These are phyloP conservation scores for Philypnodon macrostomus DNA, from an alignment of 2,797 vertebrate species.

Conservation along the genomic window DNA sequence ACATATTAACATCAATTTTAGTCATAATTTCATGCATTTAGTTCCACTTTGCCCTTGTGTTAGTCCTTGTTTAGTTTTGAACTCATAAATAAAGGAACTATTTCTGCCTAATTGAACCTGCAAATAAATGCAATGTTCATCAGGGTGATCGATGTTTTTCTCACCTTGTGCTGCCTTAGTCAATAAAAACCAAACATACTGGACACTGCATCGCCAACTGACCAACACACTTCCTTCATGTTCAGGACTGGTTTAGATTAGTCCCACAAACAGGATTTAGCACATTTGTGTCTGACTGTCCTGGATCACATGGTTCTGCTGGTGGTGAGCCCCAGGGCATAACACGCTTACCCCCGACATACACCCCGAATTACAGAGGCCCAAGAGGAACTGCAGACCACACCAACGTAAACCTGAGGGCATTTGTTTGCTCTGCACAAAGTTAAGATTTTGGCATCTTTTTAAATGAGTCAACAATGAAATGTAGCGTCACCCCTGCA, in stretches of 20 bases:
- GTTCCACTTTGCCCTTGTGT: too few species aligned
- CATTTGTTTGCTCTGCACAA: constrained; percentile 69
- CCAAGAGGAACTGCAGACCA: constrained; percentile 70
- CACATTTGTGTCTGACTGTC: constrained; percentile 64
- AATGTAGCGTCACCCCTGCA: constrained; percentile 55
- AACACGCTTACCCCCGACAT: constrained; percentile 73
- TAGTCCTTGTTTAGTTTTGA: too few species aligned
- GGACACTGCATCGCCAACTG: constrained; percentile 18
- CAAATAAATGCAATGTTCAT: too few species aligned
- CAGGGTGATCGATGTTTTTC: too few species aligned
- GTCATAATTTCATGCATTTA: too few species aligned
- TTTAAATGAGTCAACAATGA: constrained; percentile 76
- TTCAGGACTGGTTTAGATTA: constrained; percentile 64
- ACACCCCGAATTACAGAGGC: constrained; percentile 59
- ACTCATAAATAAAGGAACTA: too few species aligned
- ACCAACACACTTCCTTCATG: constrained; percentile 26
- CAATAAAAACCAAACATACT: too few species aligned
- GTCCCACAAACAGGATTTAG: constrained; percentile 75
- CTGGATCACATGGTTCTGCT: constrained; percentile 58
- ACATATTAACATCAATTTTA: too few species aligned
- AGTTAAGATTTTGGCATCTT: constrained; percentile 72
- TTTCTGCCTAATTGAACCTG: too few species aligned
- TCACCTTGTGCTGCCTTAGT: too few species aligned
- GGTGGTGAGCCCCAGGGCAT: constrained; percentile 67
- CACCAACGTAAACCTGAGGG: constrained; percentile 64